These are phyloP conservation scores for Cynoglossus semilaevis DNA, from an alignment of 2,113 vertebrate species.

Conservation along the genomic window DNA sequence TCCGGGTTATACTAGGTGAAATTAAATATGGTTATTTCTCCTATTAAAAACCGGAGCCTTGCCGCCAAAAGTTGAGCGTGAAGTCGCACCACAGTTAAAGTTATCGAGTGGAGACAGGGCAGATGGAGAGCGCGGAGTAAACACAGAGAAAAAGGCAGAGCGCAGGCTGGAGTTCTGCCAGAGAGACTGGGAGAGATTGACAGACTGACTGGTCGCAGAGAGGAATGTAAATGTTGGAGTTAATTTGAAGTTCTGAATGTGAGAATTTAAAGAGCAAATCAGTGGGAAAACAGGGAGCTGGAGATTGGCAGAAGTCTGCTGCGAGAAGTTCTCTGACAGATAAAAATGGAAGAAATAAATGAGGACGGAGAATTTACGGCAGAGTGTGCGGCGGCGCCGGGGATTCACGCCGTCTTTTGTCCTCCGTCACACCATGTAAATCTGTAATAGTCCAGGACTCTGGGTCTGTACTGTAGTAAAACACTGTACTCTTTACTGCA, in stretches of 20 bases:
- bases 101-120: neutral
- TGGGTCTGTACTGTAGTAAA: neutral
- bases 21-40: too few relatives aligned
- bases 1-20: too few relatives aligned
- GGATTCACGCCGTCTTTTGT: slow-evolving; percentile 1
- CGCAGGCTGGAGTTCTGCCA: slow-evolving; percentile 29
- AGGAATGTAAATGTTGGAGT: slow-evolving; percentile 16
- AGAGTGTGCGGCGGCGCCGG: slow-evolving; percentile 1
- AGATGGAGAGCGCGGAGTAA: slow-evolving; percentile 3
- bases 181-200: slow-evolving; percentile 39
- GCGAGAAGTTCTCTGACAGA: slow-evolving; percentile 10
- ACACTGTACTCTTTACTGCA: neutral
- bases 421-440: neutral
- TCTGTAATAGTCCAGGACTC: neutral
- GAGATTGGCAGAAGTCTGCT: slow-evolving; percentile 27
- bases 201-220: slow-evolving; percentile 17
- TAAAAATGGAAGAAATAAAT: slow-evolving; percentile 2
- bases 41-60: too few relatives aligned
- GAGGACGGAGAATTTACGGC: slow-evolving; percentile 1
- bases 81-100: too few relatives aligned
- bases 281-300: slow-evolving; percentile 1
- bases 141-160: neutral
- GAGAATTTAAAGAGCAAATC: slow-evolving; percentile 42
- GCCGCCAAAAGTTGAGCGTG: too few relatives aligned
- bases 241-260: slow-evolving; percentile 23